Percentiles rank a stretch among this genome's conserved stretches.
Conservation (phyloP, 2,888 invertebrate species). For the Calephelis perditalis region DNA sequence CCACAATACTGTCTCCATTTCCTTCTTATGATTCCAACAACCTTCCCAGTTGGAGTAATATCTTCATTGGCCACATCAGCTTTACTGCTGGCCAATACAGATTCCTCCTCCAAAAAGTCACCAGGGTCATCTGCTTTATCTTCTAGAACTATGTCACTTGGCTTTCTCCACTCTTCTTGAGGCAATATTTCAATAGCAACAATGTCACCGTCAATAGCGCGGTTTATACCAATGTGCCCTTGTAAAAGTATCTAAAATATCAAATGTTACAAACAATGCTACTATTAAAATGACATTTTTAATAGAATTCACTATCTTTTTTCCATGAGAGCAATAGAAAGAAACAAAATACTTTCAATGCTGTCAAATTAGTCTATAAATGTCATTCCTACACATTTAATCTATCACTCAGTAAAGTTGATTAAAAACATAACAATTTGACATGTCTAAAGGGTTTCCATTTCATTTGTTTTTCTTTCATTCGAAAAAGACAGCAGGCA, state of each 20-base stretch:
- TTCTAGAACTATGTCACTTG: slow-evolving; percentile 90
- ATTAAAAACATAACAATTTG: no score
- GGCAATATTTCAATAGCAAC: slow-evolving; percentile 95
- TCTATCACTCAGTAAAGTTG: no score
- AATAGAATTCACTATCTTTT: no score
- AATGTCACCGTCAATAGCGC: slow-evolving; percentile 95
- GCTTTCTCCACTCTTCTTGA: slow-evolving; percentile 92
- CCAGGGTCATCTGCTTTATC: slow-evolving; percentile 86
- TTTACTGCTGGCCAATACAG: slow-evolving; percentile 51
- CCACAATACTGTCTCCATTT: slow-evolving; percentile 99
- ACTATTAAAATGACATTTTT: no score
- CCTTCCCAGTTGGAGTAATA: slow-evolving; percentile 65
- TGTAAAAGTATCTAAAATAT: slow-evolving; percentile 86
- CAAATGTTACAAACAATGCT: not conserved
- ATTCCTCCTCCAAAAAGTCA: slow-evolving; percentile 81
- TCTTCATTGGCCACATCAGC: slow-evolving; percentile 51
- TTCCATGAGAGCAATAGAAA: no score
- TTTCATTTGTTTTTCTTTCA: no score
- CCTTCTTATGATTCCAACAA: slow-evolving; percentile 95
- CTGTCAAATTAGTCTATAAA: no score
- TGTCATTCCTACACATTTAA: no score
- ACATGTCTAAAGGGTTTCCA: no score
- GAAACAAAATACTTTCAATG: not conserved
- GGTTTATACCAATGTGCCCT: slow-evolving; percentile 91
- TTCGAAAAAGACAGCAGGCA: no score